phyloP scores from a whole-genome alignment of 1,140 invertebrate genomes.

The Drosophila mojavensis region DNA sequence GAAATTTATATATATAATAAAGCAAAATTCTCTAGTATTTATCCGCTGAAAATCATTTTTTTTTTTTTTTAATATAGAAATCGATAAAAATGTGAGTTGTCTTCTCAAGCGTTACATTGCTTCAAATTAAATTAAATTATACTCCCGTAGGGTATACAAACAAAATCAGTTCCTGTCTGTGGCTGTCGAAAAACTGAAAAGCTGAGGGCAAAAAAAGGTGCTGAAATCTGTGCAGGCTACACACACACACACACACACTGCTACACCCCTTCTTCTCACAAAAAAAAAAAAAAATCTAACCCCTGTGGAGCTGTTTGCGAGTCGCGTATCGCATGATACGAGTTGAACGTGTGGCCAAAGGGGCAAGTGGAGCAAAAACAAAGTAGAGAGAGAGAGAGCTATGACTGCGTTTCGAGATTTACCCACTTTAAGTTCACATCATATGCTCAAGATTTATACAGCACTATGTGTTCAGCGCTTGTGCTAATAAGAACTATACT shows the following conservation, averaged over 20 bases:
- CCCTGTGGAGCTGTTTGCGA: constrained; percentile 36
- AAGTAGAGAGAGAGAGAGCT: background rate
- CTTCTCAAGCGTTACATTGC: background rate
- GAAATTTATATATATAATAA: too few species aligned
- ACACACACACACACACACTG: background rate
- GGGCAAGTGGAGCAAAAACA: background rate
- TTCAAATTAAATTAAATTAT: background rate
- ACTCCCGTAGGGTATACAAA: background rate
- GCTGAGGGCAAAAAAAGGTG: constrained; percentile 38
- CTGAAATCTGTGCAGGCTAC: constrained; percentile 61
- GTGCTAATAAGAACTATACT: background rate
- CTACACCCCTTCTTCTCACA: background rate
- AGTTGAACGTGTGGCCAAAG: constrained; percentile 15
- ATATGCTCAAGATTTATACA: constrained; percentile 44
- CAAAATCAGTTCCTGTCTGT: constrained; percentile 25
- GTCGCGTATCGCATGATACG: constrained; percentile 23
- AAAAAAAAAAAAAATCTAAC: constrained; percentile 3
- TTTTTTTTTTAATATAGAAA: background rate
- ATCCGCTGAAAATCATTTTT: too few species aligned
- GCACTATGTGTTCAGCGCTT: constrained; percentile 17
- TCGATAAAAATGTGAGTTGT: background rate
- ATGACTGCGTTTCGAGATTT: constrained; percentile 2
- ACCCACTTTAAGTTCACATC: constrained; percentile 44
- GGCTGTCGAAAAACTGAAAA: background rate
- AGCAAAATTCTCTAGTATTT: too few species aligned